Percentiles rank a stretch among this genome's conserved stretches.
These are phyloP conservation scores for Petrocephalus microphthalmus DNA, from an alignment of 2,113 vertebrate species.

Conservation along the genomic window DNA sequence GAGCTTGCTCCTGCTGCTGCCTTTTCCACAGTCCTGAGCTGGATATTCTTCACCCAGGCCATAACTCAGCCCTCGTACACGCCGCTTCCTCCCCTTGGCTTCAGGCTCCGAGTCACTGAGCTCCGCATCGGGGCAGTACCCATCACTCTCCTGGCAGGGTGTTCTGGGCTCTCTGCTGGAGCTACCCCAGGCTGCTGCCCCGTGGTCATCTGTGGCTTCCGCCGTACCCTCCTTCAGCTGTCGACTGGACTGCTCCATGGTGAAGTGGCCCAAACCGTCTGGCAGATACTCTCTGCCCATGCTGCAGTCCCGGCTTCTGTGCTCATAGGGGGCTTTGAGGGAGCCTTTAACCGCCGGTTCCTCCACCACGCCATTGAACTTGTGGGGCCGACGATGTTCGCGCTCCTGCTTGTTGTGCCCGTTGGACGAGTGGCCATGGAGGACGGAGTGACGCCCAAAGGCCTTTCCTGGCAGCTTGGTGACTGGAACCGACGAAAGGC, in stretches of 20 bases:
- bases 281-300: slow-evolving; percentile 38
- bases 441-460: slow-evolving; percentile 67
- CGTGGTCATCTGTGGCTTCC: slow-evolving; percentile 76
- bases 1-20: slow-evolving; percentile 60
- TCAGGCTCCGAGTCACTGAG: slow-evolving; percentile 93
- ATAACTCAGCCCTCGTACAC: slow-evolving; percentile 45
- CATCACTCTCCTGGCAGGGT: slow-evolving; percentile 82
- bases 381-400: slow-evolving; percentile 45
- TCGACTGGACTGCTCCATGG: slow-evolving; percentile 77
- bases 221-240: slow-evolving; percentile 84
- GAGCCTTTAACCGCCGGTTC: slow-evolving; percentile 68
- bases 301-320: slow-evolving; percentile 43
- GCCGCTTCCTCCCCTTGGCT: slow-evolving; percentile 71
- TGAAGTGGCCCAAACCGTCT: slow-evolving; percentile 67
- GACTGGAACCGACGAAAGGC: slow-evolving; percentile 53
- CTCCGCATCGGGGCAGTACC: slow-evolving; percentile 93
- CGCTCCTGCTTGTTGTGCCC: slow-evolving; percentile 70
- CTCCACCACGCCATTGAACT: slow-evolving; percentile 71
- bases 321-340: slow-evolving; percentile 63
- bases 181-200: slow-evolving; percentile 63
- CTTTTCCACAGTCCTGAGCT: slow-evolving; percentile 55
- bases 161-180: slow-evolving; percentile 65
- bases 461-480: slow-evolving; percentile 72
- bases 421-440: slow-evolving; percentile 78
- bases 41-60: slow-evolving; percentile 58